Evolutionary conservation across 2,888 invertebrate species (phyloP).

Genomic region (Ochropleura leucogaster): DNA sequence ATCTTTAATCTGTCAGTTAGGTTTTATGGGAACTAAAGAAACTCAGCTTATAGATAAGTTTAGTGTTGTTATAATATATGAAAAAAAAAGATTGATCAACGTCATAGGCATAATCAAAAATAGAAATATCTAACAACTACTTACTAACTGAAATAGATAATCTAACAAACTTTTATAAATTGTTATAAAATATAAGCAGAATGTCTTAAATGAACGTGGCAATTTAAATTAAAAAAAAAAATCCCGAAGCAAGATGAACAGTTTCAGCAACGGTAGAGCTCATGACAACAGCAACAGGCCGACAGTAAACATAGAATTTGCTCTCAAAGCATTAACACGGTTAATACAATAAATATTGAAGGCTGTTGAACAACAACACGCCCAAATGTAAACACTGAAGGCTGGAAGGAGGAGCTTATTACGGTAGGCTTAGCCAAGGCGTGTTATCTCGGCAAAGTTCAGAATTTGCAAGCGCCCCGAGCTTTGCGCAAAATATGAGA

Average conservation of each 20-base stretch:
- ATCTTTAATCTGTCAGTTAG: not conserved
- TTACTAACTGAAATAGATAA: not conserved
- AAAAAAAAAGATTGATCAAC: not conserved
- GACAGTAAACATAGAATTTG: conserved; percentile 9
- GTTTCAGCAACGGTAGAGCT: not conserved
- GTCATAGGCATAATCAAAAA: not conserved
- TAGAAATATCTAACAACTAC: too few relatives aligned
- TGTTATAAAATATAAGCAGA: not conserved
- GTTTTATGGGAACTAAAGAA: not conserved
- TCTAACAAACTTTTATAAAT: not conserved
- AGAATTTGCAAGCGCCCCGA: conserved; percentile 80
- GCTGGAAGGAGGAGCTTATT: conserved; percentile 71
- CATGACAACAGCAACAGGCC: not conserved
- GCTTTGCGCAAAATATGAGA: conserved; percentile 78
- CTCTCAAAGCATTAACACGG: conserved; percentile 31
- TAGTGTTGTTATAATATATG: too few relatives aligned
- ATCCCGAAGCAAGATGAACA: not conserved
- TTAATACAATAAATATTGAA: conserved; percentile 61
- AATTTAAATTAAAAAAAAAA: too few relatives aligned
- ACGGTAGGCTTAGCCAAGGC: conserved; percentile 77
- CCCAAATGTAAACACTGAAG: conserved; percentile 66
- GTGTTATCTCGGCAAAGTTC: conserved; percentile 84
- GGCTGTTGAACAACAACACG: conserved; percentile 66
- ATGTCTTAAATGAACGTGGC: not conserved
- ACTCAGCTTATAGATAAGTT: not conserved